Evolutionary conservation across 2,888 invertebrate species (phyloP).

Genomic region (Protonemura montana): DNA sequence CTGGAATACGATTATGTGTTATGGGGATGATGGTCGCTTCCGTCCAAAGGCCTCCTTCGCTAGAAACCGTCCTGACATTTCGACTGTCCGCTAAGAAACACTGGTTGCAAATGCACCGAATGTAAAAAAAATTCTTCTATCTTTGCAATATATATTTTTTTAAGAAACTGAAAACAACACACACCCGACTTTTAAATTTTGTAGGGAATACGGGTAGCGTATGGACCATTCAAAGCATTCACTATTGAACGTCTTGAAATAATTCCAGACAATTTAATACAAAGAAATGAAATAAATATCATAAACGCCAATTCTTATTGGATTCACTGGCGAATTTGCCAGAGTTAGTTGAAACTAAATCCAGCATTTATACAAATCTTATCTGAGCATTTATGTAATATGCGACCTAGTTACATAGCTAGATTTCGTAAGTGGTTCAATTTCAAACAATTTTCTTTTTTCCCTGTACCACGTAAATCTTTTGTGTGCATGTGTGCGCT

Average conservation of each 20-base stretch:
- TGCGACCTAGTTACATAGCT: not conserved
- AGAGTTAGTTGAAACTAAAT: slow-evolving; percentile 2
- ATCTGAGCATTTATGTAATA: not conserved
- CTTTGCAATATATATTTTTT: not conserved
- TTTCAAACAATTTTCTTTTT: not conserved
- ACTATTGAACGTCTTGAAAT: not conserved
- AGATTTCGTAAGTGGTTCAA: not conserved
- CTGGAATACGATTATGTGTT: not conserved
- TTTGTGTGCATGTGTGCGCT: not conserved
- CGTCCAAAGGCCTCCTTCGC: not conserved
- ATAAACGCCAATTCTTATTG: not conserved
- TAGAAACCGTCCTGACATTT: not conserved
- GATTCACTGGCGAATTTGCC: not conserved
- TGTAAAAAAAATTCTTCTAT: not conserved
- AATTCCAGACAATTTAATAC: not conserved
- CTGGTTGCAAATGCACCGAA: no score
- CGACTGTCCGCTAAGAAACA: not conserved
- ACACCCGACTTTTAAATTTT: no score
- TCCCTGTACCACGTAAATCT: not conserved
- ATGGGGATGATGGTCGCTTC: not conserved
- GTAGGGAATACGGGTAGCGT: not conserved
- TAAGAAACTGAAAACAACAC: not conserved
- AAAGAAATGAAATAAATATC: not conserved
- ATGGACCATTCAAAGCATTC: not conserved
- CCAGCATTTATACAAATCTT: not conserved